These are phyloP conservation scores for Protosalanx chinensis DNA, from an alignment of 2,797 vertebrate genomes.

Conservation along the genomic window DNA sequence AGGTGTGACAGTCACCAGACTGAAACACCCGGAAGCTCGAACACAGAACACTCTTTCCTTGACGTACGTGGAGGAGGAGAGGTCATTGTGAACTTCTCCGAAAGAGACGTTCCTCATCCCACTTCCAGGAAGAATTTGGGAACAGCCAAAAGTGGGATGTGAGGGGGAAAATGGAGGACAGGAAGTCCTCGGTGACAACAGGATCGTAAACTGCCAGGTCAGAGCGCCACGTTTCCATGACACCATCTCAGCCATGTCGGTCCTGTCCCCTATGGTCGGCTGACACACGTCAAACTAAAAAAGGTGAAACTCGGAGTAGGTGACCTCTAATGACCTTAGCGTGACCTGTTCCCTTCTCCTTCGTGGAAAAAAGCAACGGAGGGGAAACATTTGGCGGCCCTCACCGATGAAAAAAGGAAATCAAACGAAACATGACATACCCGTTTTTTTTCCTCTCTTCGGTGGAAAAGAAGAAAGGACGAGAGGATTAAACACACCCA, in stretches of 20 bases:
- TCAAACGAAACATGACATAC: conserved; percentile 17
- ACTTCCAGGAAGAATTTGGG: neutral
- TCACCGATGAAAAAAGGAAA: conserved; percentile 42
- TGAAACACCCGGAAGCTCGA: no score
- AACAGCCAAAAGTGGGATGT: conserved; percentile 12
- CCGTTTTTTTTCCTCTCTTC: conserved; percentile 17
- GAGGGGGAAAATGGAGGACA: conserved; percentile 51
- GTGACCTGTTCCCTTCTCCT: conserved; percentile 31
- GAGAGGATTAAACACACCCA: conserved; percentile 19
- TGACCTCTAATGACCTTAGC: conserved; percentile 38
- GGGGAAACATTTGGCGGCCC: conserved; percentile 22
- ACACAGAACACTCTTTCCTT: no score
- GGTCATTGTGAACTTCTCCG: neutral
- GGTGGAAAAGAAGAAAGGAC: conserved; percentile 8
- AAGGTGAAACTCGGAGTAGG: conserved; percentile 25
- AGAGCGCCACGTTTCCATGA: neutral
- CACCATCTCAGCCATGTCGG: neutral
- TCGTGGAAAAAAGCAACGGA: conserved; percentile 13
- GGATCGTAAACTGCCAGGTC: conserved; percentile 17
- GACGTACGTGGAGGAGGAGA: neutral
- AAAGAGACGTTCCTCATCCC: neutral
- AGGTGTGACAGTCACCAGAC: no score
- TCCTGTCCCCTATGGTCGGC: conserved; percentile 17
- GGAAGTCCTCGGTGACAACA: conserved; percentile 31
- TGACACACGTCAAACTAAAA: conserved; percentile 26